These are phyloP conservation scores for Ctenopoma multispine DNA, from an alignment of 2,797 vertebrate genomes.

Conservation along the genomic window DNA sequence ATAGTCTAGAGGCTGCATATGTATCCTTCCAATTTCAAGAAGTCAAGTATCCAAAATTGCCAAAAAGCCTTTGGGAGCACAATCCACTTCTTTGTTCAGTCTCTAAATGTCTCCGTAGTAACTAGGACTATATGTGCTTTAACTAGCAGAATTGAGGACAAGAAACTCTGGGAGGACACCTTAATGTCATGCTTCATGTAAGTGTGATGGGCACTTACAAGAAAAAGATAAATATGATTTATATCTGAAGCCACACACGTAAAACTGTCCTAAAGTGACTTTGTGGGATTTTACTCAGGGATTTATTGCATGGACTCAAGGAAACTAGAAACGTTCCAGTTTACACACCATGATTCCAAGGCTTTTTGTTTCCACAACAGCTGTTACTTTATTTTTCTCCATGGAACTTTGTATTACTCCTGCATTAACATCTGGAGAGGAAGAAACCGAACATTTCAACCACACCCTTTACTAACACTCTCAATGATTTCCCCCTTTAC, in stretches of 20 bases:
- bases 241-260: not conserved
- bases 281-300: constrained; percentile 11
- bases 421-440: too few species aligned
- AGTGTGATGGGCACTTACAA: not conserved
- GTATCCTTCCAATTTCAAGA: constrained; percentile 61
- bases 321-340: constrained; percentile 2
- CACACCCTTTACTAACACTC: too few species aligned
- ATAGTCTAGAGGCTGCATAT: constrained; percentile 38
- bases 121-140: constrained; percentile 58
- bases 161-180: constrained; percentile 6
- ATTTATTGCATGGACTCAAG: not conserved
- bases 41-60: constrained; percentile 58
- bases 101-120: constrained; percentile 37
- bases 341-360: constrained; percentile 3
- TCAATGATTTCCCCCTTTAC: too few species aligned
- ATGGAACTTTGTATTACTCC: too few species aligned
- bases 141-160: constrained; percentile 47
- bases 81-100: constrained; percentile 39
- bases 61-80: constrained; percentile 46
- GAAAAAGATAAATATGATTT: not conserved
- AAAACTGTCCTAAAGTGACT: not conserved
- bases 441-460: too few species aligned
- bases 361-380: not conserved
- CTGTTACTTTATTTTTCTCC: too few species aligned
- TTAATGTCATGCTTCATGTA: constrained; percentile 18